Evolutionary conservation across 2,888 invertebrate genomes (phyloP).

Genomic region (Hypsopygia costalis): DNA sequence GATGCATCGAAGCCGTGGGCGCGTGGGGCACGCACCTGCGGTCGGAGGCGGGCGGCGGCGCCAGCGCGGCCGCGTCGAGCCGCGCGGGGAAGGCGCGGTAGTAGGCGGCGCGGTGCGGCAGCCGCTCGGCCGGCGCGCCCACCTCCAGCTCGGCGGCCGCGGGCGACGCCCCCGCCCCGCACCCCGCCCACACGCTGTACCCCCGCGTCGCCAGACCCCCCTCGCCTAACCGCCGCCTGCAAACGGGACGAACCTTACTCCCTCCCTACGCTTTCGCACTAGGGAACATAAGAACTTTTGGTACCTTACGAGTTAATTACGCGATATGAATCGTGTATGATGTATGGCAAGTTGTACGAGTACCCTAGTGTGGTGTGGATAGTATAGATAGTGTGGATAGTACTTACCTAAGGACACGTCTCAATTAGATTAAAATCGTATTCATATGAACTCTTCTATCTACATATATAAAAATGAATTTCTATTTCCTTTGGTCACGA

Average conservation of each 20-base stretch:
- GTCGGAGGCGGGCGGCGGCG: constrained; percentile 59
- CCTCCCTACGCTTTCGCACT: too few relatives aligned
- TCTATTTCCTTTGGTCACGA: too few relatives aligned
- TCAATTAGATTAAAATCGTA: too few relatives aligned
- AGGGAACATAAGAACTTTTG: too few relatives aligned
- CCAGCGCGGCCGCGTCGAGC: constrained; percentile 82
- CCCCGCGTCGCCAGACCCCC: constrained; percentile 62
- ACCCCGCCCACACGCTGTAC: constrained; percentile 70
- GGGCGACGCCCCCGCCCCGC: constrained; percentile 65
- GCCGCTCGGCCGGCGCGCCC: constrained; percentile 88
- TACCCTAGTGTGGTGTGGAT: too few relatives aligned
- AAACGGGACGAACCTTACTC: constrained; percentile 21
- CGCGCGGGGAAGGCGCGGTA: constrained; percentile 93
- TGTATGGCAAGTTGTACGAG: too few relatives aligned
- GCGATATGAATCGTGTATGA: too few relatives aligned
- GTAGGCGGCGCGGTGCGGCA: constrained; percentile 86
- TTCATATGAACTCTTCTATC: too few relatives aligned
- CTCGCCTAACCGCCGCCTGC: constrained; percentile 68
- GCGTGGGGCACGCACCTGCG: constrained; percentile 53
- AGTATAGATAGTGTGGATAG: too few relatives aligned
- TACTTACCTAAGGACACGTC: too few relatives aligned
- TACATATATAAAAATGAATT: too few relatives aligned
- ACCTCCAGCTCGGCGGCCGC: constrained; percentile 89
- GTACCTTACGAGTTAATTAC: too few relatives aligned
- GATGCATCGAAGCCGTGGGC: constrained; percentile 8